Base-by-base conservation (phyloP, 2,113 vertebrate genomes). In the Raja brachyura region DNA sequence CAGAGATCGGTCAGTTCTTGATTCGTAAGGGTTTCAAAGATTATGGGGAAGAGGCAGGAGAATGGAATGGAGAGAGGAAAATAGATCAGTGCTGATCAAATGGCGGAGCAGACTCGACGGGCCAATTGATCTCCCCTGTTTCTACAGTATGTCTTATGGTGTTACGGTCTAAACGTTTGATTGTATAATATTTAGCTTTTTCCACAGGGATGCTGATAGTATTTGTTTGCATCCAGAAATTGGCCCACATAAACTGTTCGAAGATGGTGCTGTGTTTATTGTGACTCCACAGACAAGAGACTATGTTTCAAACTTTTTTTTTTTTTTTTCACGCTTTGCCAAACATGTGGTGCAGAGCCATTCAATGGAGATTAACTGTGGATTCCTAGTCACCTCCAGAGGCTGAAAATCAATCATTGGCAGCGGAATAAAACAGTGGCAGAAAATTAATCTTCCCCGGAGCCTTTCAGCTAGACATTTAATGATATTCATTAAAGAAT, bases 401-500 rank as follows among this genome's bases (percentile, higher is more conserved):
- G 79, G 61, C 59, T 31, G 83, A 63, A 88, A 14, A 63, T 88
- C 83, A 63, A 66, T 88, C 59, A 31, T 18, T 88, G 13, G 31
- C 59, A 0, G 11, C 28, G 13, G 59, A 63, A 31, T 61, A 31
- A 31, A 33, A 31, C 59, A 88, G 13, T 31, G 61, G 28, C 14
- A 16, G n/a, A 88, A 88, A 66, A 88, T 88, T 88, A 88, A 63
- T 61, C 59, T 31, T 22, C 28, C 59, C 59, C n/a, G 16, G 28
- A 88, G 59, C 28, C 28, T 63, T 88, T 88, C 83, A 88, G 83
- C 83, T 31, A n/a, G 31, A 16, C 28, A 63, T 88, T 63, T 88
- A 88, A 88, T 85, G 54, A 85, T 61, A 85, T 88, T 88, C 83
- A 88, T 88, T 88, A 88, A 88, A 63, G 4, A 86, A n/a, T 5